A percentile compares a stretch with the other conserved stretches of the same genome.
These are phyloP conservation scores for Cyanistes caeruleus DNA, from an alignment of 2,113 vertebrate genomes.

Conservation along the genomic window DNA sequence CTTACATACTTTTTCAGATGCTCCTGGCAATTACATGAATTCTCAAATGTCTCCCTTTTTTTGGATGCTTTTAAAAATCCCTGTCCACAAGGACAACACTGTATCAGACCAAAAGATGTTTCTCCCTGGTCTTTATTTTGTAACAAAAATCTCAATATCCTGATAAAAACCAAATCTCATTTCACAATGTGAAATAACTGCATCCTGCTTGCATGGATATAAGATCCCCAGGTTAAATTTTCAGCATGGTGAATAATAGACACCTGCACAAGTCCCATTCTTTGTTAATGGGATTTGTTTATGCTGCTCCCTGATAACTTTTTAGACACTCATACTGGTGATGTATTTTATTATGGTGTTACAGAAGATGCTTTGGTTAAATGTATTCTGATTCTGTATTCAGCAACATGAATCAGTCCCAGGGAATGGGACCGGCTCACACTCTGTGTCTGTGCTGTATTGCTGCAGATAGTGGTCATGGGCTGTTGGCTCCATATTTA, in stretches of 20 bases:
- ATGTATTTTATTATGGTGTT: neutral
- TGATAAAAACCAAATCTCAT: neutral
- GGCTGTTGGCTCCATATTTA: neutral
- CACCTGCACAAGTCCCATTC: neutral
- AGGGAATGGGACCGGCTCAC: neutral
- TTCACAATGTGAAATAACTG: neutral
- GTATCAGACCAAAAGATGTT: neutral
- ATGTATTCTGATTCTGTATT: neutral
- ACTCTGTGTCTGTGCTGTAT: neutral
- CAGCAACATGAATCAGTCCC: neutral
- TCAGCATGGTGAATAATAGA: neutral
- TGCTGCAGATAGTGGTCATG: neutral
- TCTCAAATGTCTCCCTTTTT: neutral
- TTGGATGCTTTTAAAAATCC: neutral
- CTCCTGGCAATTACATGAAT: neutral
- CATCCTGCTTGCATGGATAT: neutral
- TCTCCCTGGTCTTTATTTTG: neutral
- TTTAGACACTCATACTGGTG: neutral
- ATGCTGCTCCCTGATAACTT: neutral
- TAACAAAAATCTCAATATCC: neutral
- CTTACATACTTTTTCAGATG: neutral
- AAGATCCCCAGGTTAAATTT: neutral
- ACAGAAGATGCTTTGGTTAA: neutral
- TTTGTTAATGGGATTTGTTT: neutral
- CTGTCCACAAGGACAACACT: neutral